These are phyloP conservation scores for Prorops nasuta DNA, from an alignment of 1,140 invertebrate species.

Conservation along the genomic window DNA sequence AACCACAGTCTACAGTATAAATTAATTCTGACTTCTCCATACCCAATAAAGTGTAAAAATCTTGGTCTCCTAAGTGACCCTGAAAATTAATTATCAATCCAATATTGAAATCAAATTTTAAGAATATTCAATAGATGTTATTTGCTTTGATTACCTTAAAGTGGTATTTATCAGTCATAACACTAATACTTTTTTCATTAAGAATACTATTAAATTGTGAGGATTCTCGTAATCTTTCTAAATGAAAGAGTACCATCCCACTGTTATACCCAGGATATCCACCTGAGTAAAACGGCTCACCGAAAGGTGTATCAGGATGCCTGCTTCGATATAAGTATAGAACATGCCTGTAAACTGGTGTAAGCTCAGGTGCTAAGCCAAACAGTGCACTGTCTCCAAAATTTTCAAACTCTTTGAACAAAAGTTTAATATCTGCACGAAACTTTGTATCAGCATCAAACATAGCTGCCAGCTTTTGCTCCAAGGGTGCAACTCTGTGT, in stretches of 20 bases:
- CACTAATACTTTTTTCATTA: constrained; percentile 58
- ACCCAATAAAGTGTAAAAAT: constrained; percentile 78
- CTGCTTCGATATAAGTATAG: constrained; percentile 68
- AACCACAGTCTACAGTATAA: constrained; percentile 75
- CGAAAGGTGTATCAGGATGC: constrained; percentile 63
- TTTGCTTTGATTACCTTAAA: constrained; percentile 62
- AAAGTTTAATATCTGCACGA: constrained; percentile 64
- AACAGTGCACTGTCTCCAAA: constrained; percentile 64
- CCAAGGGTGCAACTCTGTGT: constrained; percentile 66
- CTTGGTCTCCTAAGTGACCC: constrained; percentile 85
- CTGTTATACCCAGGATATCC: constrained; percentile 81
- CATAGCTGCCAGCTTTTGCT: constrained; percentile 67
- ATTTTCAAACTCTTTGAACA: constrained; percentile 69
- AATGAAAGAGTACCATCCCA: constrained; percentile 74
- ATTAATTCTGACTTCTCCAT: constrained; percentile 75
- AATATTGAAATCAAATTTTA: background rate
- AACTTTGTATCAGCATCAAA: constrained; percentile 82
- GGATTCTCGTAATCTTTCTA: constrained; percentile 69
- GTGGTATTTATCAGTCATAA: constrained; percentile 68
- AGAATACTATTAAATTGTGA: constrained; percentile 61
- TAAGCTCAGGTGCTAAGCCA: constrained; percentile 74
- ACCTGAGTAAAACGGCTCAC: constrained; percentile 56
- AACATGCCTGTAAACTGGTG: constrained; percentile 79
- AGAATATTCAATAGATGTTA: constrained; percentile 4
- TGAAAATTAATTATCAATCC: constrained; percentile 43